These are phyloP conservation scores for Sylvietta virens DNA, from an alignment of 2,113 vertebrate genomes.

Conservation along the genomic window DNA sequence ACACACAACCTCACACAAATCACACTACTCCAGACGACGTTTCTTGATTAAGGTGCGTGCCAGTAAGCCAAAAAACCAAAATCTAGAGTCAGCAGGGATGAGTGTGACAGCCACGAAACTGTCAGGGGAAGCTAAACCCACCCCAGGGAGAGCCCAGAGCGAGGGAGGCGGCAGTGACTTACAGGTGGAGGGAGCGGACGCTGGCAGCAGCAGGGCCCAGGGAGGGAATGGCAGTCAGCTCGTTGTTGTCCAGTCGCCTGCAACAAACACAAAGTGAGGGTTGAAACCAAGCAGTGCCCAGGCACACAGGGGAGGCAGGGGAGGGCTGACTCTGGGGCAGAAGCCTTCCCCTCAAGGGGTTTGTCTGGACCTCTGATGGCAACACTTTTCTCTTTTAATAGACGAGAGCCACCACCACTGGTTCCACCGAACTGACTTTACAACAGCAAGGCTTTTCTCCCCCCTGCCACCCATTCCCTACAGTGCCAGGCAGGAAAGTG, in stretches of 20 bases:
- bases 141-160: background rate
- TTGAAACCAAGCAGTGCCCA: background rate
- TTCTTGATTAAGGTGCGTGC: background rate
- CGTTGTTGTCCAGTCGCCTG: conserved; percentile 89
- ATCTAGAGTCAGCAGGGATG: background rate
- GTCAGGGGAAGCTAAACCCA: background rate
- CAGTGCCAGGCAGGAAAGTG: background rate
- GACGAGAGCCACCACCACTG: background rate
- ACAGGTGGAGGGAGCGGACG: conserved; percentile 84
- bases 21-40: background rate
- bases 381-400: background rate
- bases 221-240: conserved; percentile 84
- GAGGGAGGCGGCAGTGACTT: conserved; percentile 62
- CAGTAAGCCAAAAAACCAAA: background rate
- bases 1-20: background rate
- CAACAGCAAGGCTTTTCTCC: background rate
- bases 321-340: background rate
- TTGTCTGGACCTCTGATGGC: background rate
- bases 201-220: conserved; percentile 77
- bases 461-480: background rate
- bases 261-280: conserved; percentile 43
- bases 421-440: rapidly evolving
- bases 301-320: background rate
- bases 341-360: background rate
- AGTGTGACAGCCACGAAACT: background rate